phyloP scores from a whole-genome alignment of 2,113 vertebrate species.

The Lepus timidus region DNA sequence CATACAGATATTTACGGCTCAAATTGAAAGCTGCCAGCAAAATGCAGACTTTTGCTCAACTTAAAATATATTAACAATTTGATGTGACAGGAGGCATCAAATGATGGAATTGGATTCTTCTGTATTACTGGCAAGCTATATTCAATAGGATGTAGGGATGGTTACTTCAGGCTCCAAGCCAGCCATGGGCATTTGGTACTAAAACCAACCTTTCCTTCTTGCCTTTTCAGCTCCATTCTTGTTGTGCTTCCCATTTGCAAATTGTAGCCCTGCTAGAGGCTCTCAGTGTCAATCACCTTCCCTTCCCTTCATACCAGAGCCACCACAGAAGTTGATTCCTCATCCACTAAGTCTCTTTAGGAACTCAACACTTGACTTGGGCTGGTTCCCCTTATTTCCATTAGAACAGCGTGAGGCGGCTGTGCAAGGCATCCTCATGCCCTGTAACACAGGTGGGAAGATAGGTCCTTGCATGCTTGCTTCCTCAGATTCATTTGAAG shows the following conservation, averaged over 20 bases:
- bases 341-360: background rate
- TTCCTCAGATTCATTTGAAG: too few relatives aligned
- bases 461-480: background rate
- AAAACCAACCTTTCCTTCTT: background rate
- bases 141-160: background rate
- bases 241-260: background rate
- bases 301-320: background rate
- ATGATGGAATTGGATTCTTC: background rate
- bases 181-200: background rate
- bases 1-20: background rate
- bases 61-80: background rate
- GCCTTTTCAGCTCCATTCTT: background rate
- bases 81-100: background rate
- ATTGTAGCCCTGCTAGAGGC: background rate
- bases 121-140: background rate
- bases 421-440: background rate
- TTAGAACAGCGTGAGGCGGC: too few relatives aligned
- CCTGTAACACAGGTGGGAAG: background rate
- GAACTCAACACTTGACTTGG: background rate
- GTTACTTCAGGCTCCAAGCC: background rate
- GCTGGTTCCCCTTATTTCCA: background rate
- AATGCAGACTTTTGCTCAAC: background rate
- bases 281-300: background rate
- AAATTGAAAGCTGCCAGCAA: background rate
- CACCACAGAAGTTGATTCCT: background rate